phyloP scores from a whole-genome alignment of 2,797 vertebrate genomes.

The Morelia viridis region DNA sequence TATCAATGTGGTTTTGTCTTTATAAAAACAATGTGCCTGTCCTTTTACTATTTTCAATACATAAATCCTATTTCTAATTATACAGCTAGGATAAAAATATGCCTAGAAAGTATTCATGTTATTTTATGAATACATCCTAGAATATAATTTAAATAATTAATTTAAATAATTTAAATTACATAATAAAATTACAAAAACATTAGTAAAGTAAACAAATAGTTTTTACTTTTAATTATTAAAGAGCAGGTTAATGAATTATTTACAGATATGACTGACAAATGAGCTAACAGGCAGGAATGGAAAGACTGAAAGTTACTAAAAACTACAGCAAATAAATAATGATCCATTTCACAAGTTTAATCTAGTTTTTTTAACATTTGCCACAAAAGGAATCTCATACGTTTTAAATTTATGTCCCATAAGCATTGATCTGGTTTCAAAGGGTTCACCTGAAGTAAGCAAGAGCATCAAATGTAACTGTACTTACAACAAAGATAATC shows the following conservation, averaged over 20 bases:
- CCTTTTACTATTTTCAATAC: slow-evolving; percentile 26
- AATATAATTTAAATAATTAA: slow-evolving; percentile 9
- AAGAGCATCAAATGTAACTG: not conserved
- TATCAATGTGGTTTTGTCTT: not conserved
- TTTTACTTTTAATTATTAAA: slow-evolving; percentile 33
- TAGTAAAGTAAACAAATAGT: slow-evolving; percentile 2
- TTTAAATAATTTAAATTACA: slow-evolving; percentile 2
- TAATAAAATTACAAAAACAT: not conserved
- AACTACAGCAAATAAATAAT: not conserved
- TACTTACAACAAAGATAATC: not conserved
- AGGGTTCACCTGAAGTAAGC: not conserved
- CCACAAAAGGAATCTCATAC: not conserved
- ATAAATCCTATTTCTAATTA: slow-evolving; percentile 17
- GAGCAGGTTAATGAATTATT: slow-evolving; percentile 35
- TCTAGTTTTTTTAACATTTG: not conserved
- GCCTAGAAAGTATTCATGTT: not conserved
- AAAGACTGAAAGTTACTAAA: slow-evolving; percentile 15
- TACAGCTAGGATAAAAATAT: slow-evolving; percentile 3
- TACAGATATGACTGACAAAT: slow-evolving; percentile 30
- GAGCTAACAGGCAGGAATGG: slow-evolving; percentile 1
- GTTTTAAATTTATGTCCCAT: slow-evolving; percentile 2
- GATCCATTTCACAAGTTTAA: not conserved
- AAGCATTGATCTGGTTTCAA: not conserved
- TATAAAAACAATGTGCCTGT: not conserved
- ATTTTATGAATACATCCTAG: slow-evolving; percentile 16